phyloP scores from a whole-genome alignment of 2,113 vertebrate genomes.

The Oryzias woworae region DNA sequence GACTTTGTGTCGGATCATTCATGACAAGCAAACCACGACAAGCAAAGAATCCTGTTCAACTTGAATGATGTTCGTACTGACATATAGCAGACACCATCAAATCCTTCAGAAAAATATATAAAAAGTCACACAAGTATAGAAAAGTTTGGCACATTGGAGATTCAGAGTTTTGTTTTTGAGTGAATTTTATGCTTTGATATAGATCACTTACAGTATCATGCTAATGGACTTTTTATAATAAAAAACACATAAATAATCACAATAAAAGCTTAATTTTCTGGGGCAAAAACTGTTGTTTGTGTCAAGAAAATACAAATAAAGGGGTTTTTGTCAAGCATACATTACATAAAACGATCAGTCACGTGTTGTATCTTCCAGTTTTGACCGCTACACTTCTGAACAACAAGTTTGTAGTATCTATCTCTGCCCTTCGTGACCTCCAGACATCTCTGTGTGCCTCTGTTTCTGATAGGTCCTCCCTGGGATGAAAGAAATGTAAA shows the following conservation, averaged over 20 bases:
- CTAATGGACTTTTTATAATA: too few species aligned
- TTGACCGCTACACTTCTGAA: constrained; percentile 69
- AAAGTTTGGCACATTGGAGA: too few species aligned
- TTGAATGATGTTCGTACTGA: constrained; percentile 13
- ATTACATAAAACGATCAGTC: too few species aligned
- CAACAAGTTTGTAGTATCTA: constrained; percentile 34
- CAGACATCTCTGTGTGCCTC: constrained; percentile 68
- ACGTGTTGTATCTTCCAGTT: constrained; percentile 71
- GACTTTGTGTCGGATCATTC: constrained; percentile 56
- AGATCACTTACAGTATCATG: too few species aligned
- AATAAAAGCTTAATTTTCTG: too few species aligned
- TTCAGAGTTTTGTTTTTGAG: background rate
- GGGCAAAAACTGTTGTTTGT: too few species aligned
- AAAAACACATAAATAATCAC: too few species aligned
- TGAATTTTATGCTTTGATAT: background rate
- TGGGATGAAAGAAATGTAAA: constrained; percentile 29
- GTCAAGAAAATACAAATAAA: too few species aligned
- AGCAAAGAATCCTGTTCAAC: constrained; percentile 21
- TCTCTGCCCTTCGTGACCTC: constrained; percentile 43
- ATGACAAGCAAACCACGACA: constrained; percentile 5
- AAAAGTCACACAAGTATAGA: background rate
- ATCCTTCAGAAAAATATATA: background rate
- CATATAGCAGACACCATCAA: background rate
- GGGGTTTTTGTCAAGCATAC: too few species aligned
- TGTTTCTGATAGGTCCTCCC: constrained; percentile 68